phyloP scores from a whole-genome alignment of 2,797 vertebrate genomes.

The Esox lucius region DNA sequence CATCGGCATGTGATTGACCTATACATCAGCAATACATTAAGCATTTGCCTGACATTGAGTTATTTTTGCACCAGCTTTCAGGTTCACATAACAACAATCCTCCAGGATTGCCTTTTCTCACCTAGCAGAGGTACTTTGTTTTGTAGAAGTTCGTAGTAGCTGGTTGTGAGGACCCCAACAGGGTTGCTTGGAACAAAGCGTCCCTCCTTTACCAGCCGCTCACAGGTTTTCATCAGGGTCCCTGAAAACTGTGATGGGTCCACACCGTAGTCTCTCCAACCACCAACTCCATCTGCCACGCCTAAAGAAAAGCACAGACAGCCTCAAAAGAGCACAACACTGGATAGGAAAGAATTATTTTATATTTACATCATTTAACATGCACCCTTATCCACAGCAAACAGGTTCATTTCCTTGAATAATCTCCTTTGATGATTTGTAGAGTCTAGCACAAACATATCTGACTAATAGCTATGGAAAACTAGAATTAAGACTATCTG shows the following conservation, averaged over 20 bases:
- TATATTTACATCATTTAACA: too few relatives aligned
- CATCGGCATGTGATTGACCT: too few relatives aligned
- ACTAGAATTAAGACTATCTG: background rate
- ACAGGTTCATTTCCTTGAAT: background rate
- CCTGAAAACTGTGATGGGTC: conserved; percentile 98
- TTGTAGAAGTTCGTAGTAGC: conserved; percentile 97
- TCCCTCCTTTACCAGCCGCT: conserved; percentile 95
- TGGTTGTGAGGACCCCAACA: conserved; percentile 91
- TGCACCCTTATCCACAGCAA: too few relatives aligned
- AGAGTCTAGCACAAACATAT: background rate
- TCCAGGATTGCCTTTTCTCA: conserved; percentile 65
- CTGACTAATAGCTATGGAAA: background rate
- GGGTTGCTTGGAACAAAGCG: conserved; percentile 93
- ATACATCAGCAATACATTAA: too few relatives aligned
- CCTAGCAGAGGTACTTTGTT: conserved; percentile 98
- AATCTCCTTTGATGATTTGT: background rate
- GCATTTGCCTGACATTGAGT: background rate
- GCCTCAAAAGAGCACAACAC: background rate
- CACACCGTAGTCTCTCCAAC: conserved; percentile 98
- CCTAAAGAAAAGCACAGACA: conserved; percentile 66
- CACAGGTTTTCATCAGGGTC: conserved; percentile 96
- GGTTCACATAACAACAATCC: background rate
- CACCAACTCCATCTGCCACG: conserved; percentile 96
- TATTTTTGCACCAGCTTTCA: background rate
- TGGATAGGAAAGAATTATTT: background rate